Percentiles rank a stretch among this genome's conserved stretches.
Conservation (phyloP, 2,113 vertebrate genomes). For the Serilophus lunatus region DNA sequence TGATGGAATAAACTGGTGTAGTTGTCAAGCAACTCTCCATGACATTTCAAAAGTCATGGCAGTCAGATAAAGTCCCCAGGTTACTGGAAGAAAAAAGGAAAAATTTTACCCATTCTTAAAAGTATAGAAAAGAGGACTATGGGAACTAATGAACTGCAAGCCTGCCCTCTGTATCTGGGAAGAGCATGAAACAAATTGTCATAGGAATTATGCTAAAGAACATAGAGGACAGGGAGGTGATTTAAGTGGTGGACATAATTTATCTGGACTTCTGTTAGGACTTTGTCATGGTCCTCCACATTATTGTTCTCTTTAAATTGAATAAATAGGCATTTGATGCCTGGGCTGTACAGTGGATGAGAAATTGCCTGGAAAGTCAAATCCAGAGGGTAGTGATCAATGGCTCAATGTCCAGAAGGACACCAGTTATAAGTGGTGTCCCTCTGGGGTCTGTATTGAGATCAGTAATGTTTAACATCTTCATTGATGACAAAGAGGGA, state of each 20-base stretch:
- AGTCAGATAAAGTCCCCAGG: background rate
- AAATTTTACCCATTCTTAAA: background rate
- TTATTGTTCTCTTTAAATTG: background rate
- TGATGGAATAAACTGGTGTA: background rate
- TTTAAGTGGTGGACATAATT: background rate
- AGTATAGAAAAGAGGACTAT: background rate
- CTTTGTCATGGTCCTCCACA: background rate
- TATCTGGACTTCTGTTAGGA: background rate
- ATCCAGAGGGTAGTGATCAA: fast-evolving
- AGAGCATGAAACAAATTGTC: background rate
- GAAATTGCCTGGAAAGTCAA: background rate
- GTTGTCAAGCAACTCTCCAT: background rate
- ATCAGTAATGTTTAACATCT: too few relatives aligned
- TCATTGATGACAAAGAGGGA: background rate
- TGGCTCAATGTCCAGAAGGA: too few relatives aligned
- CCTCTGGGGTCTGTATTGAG: background rate
- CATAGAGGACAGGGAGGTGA: background rate
- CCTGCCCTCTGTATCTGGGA: background rate
- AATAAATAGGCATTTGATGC: background rate
- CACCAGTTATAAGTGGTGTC: background rate
- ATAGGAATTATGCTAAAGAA: background rate
- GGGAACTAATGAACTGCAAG: background rate
- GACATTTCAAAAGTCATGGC: background rate
- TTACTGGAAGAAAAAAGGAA: background rate
- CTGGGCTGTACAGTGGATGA: background rate